phyloP scores from a whole-genome alignment of 1,140 invertebrate species.

The Pseudomyrmex cubaensis region DNA sequence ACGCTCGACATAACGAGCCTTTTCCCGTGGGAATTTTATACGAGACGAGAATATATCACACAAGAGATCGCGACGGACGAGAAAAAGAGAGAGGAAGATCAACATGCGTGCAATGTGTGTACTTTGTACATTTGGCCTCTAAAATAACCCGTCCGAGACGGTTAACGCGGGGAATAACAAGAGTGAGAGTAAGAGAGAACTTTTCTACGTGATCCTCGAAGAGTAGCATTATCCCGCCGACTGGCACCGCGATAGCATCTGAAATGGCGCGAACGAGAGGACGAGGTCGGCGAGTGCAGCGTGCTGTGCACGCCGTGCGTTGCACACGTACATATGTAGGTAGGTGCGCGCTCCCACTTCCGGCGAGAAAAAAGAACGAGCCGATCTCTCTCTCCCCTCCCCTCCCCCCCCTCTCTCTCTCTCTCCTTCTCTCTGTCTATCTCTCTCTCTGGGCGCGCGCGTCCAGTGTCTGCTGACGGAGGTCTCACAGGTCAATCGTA shows the following conservation, averaged over 20 bases:
- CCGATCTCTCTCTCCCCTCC: constrained; percentile 13
- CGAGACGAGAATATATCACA: constrained; percentile 54
- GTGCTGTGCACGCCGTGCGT: constrained; percentile 37
- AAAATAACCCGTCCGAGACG: constrained; percentile 37
- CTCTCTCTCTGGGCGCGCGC: not conserved
- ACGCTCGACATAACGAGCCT: constrained; percentile 53
- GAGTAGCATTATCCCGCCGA: constrained; percentile 54
- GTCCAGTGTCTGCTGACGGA: constrained; percentile 14
- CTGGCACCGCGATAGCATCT: constrained; percentile 51
- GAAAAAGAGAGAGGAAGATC: not conserved
- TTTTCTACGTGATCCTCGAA: constrained; percentile 57
- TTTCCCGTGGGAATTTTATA: constrained; percentile 58
- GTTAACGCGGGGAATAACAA: constrained; percentile 38
- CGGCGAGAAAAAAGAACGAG: constrained; percentile 41
- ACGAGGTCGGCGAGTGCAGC: constrained; percentile 47
- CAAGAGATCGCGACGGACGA: constrained; percentile 23
- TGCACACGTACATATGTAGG: constrained; percentile 35
- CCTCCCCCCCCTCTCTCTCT: too few relatives aligned
- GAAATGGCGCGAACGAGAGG: constrained; percentile 52
- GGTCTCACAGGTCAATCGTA: constrained; percentile 55
- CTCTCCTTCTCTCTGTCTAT: not conserved
- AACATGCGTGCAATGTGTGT: not conserved
- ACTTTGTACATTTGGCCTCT: constrained; percentile 41
- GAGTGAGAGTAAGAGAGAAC: constrained; percentile 38
- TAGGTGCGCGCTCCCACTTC: constrained; percentile 59